Conservation (phyloP, 2,888 invertebrate genomes). For the Proisotoma minuta region DNA sequence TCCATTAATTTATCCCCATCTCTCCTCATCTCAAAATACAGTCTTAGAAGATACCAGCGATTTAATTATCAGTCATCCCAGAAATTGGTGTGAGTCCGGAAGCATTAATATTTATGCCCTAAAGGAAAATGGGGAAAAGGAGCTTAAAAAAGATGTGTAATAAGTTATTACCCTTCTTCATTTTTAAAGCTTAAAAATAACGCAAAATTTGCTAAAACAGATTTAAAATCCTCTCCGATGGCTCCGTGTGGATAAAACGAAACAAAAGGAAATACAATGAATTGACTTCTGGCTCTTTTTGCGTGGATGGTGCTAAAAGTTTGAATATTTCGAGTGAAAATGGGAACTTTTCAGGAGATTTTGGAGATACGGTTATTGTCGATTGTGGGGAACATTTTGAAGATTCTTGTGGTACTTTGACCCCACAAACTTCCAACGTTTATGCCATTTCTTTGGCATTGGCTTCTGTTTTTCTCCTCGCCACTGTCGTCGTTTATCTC, state of each 20-base stretch:
- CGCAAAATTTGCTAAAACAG: conserved; percentile 18
- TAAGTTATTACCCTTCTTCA: background rate
- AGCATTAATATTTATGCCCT: conserved; percentile 14
- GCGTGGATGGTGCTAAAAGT: conserved; percentile 28
- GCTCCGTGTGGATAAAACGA: conserved; percentile 32
- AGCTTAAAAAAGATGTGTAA: background rate
- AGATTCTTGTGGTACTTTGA: background rate
- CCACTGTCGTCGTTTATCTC: conserved; percentile 40
- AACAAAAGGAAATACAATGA: conserved; percentile 23
- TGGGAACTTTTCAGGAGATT: conserved; percentile 24
- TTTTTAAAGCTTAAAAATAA: background rate
- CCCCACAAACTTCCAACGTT: conserved; percentile 23
- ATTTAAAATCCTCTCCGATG: conserved; percentile 29
- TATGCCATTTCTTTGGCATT: conserved; percentile 41
- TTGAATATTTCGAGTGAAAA: background rate
- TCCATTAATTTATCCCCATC: background rate
- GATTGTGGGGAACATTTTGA: conserved; percentile 22
- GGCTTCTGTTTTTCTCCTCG: conserved; percentile 38
- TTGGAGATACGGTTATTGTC: conserved; percentile 30
- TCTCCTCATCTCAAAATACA: conserved; percentile 16
- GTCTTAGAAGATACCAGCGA: conserved; percentile 27
- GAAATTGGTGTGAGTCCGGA: conserved; percentile 31
- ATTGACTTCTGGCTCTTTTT: conserved; percentile 22
- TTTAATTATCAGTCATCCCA: conserved; percentile 34
- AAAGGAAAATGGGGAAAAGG: conserved; percentile 14